Evolutionary conservation across 2,888 invertebrate species (phyloP), one percentile per base, ranked within the genome.

Genomic region (Platerodrilus igneus): DNA sequence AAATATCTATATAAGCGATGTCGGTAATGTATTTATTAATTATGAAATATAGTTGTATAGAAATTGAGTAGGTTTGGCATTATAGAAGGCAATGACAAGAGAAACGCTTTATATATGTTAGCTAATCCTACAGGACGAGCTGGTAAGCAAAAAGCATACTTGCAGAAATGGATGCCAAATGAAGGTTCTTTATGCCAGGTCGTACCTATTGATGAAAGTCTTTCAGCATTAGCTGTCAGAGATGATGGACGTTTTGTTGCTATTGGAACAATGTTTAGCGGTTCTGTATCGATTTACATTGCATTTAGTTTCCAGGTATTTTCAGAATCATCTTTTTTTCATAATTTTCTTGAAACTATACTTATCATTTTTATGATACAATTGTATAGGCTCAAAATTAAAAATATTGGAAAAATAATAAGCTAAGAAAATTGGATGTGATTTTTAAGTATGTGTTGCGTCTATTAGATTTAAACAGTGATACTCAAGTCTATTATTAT

Each of bases 221-320:
- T 91, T 17, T 84, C 90, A 3, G 88, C 91, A 9, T 71, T 93
- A 48, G 86, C 92, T 1, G 89, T 90, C 15, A 75, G 92, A 40
- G 88, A 92, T 65, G 92, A 96, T 71, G 96, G 96, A 0, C 74
- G 87, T 42, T 97, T 89, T 69, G 78, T 95, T 2, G 92, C 90
- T 37, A 80, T 92, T 9, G 96, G 95, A 5, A 92, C 92, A 22
- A 93, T 95, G 87, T 87, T 87, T 60, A 86, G 86, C 39, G 95
- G 95, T 29, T 88, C 86, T 55, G 88, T 96, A 8, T 83, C 87
- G 50, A 85, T 96, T 52, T 90, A 89, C 60, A 78, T 92, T 50
- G 86, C 91, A 27, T 95, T 92, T 67, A 95, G 89, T 70, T 75
- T 96, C 58, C 89, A 92, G 77, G 85, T 84, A 52, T 50, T n/a